phyloP scores from a whole-genome alignment of 2,113 vertebrate genomes.

The Ovibos moschatus region DNA sequence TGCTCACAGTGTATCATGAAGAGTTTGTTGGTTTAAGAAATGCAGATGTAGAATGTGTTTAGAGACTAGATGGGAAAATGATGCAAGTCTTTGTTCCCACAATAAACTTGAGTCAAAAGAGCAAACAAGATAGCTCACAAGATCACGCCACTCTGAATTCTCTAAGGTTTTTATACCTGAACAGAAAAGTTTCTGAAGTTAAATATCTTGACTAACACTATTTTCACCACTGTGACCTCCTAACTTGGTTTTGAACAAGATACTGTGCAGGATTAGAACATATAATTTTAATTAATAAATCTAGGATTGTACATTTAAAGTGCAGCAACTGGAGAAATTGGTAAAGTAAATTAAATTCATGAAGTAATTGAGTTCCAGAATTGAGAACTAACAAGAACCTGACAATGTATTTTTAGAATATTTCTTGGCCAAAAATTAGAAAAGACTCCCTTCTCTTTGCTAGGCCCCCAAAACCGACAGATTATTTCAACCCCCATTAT shows the following conservation, averaged over 20 bases:
- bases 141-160: not conserved
- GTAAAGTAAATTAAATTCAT: not conserved
- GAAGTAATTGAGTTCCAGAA: not conserved
- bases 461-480: not conserved
- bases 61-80: not conserved
- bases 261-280: not conserved
- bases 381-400: not conserved
- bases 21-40: constrained; percentile 39
- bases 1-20: not conserved
- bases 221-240: not conserved
- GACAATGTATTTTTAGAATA: not conserved
- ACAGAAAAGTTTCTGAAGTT: not conserved
- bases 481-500: not conserved
- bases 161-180: not conserved
- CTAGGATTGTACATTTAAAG: not conserved
- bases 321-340: not conserved
- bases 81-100: constrained; percentile 42
- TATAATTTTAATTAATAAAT: not conserved
- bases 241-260: not conserved
- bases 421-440: not conserved
- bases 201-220: not conserved
- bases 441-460: not conserved
- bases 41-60: not conserved
- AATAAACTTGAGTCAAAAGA: constrained; percentile 20
- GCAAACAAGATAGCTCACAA: not conserved